Evolutionary conservation across 2,113 vertebrate genomes (phyloP), one percentile per base, ranked within the genome.

Genomic region (Gymnorhina tibicen): DNA sequence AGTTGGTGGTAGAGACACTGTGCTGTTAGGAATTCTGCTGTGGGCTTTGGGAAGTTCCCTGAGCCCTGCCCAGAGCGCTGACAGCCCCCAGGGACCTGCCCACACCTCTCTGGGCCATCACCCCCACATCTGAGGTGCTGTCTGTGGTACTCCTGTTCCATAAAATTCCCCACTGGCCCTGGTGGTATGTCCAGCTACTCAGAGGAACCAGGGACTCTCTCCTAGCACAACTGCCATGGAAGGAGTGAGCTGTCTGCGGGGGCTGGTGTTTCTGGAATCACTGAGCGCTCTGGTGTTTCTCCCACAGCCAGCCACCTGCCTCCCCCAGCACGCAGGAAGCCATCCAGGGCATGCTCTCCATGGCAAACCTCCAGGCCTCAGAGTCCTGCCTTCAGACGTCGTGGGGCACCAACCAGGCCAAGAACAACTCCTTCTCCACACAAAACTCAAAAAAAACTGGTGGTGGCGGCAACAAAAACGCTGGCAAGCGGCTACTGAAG

Each of bases 271-370:
- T 53, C 28, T 74, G 75, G 59, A 22, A 7, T 89, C 13, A 3
- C 49, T 95, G 56, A 97, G 13, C 32, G 47, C 73, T 86, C 72
- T 24, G 66, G 47, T 13, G 27, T 76, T 55, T 81, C 94, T 90
- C 91, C 95, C 18, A 93, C 98, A 99, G 99, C 98, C 99, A 99
- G 98, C 99, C 99, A 85, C 99, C 99, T 77, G 99, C 99, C 96
- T 99, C 99, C 92, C 99, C 99, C 97, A 99, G 99, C 98, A 99
- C 99, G 13, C 99, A 99, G 97, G 99, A 99, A 98, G 99, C 99
- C 91, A 99, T 99, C 98, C 99, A 99, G 98, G 99, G 99, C 97
- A 99, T 99, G 99, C 97, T 99, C 80, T 99, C 99, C 41, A 99
- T 99, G 99, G 99, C 99, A 96, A 99, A 99, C 97, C 98, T 99